Percentiles rank a stretch among this genome's conserved stretches.
Evolutionary conservation across 2,888 invertebrate species (phyloP).

Genomic region (Rhorus exstirpatorius): DNA sequence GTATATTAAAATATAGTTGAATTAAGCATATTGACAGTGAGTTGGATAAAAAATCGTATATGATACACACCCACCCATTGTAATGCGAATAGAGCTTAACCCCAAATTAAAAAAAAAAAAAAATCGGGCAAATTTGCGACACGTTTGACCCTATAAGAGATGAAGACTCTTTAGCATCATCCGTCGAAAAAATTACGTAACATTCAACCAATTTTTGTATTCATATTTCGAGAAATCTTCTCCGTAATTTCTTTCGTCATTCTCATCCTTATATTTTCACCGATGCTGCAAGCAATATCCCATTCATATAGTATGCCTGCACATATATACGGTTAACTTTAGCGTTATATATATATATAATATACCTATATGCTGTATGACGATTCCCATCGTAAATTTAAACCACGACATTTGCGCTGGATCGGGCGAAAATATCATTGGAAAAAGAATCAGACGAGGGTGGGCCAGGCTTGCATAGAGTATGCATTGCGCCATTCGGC

Average conservation of each 20-base stretch:
- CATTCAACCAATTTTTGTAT: too few relatives aligned
- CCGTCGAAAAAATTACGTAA: conserved; percentile 6
- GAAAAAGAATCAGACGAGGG: conserved; percentile 44
- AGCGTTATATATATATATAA: background rate
- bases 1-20: too few relatives aligned
- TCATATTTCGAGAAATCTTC: too few relatives aligned
- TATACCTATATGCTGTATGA: background rate
- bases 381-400: conserved; percentile 54
- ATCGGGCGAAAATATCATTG: conserved; percentile 66
- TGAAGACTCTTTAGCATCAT: background rate
- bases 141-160: background rate
- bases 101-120: too few relatives aligned
- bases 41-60: background rate
- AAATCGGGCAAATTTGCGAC: too few relatives aligned
- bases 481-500: background rate
- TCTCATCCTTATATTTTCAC: conserved; percentile 5
- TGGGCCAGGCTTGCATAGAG: background rate
- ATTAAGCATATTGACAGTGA: too few relatives aligned
- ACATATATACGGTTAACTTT: background rate
- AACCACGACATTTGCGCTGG: conserved; percentile 53
- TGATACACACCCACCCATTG: too few relatives aligned
- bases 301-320: background rate
- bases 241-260: too few relatives aligned
- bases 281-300: background rate
- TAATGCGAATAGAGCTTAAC: too few relatives aligned